Evolutionary conservation across 2,888 invertebrate species (phyloP), one percentile per base, ranked within the genome.

Genomic region (Apamea crenata): DNA sequence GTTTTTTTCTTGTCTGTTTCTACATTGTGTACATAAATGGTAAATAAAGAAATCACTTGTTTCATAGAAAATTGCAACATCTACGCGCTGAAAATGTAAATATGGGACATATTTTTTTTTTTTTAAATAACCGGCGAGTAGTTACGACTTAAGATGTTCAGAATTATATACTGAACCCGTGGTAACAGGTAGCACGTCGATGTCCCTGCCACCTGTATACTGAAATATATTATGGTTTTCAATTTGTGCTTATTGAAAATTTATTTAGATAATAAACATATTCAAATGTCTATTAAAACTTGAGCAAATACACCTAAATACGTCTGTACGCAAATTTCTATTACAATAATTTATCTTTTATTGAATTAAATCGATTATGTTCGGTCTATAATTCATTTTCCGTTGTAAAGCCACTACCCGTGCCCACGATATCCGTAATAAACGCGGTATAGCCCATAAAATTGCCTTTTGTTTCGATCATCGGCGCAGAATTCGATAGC

Each of bases 281-380:
- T 75, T 53, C 7, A 63, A 40, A 40, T 40, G 32, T 5, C 44
- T 29, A 65, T 2, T 59, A 29, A 69, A 77, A 79, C 21, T 59
- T 61, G 8, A 56, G 16, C 18, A 32, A 56, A 56, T 4, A 36
- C 32, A 40, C 25, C 6, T 36, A 18, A 66, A 56, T 14, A 61
- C 21, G 29, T 40, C n/a, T 40, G n/a, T 47, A 29, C 16, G 71
- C 14, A 56, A 68, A 59, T 82, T 69, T 21, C 65, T 16, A 65
- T 78, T 44, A 70, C 18, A 69, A 82, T 75, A 47, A 78, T 74
- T 79, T 36, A 66, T 66, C 6, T 79, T 74, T 59, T 84, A 80
- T 80, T 69, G 83, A 80, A 69, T 75, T 66, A 74, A 70, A 81
- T 85, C 66, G 74, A 85, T 81, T 74, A 81, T 47, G 47, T 74